phyloP scores from a whole-genome alignment of 2,113 vertebrate species.

The Numida meleagris region DNA sequence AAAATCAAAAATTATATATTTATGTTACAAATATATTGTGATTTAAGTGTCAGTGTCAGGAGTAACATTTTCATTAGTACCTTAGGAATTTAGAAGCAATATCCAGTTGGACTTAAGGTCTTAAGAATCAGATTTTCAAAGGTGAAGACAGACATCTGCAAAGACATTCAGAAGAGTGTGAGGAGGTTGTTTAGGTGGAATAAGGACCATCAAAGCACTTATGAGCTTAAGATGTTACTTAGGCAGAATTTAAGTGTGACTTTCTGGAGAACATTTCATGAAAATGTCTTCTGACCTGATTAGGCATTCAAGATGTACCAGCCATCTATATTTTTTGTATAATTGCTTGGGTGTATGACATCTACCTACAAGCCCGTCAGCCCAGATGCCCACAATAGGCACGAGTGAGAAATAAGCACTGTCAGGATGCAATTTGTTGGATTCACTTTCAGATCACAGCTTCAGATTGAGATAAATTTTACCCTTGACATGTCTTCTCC shows the following conservation, averaged over 20 bases:
- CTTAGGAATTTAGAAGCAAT: background rate
- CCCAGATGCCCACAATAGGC: rapidly evolving
- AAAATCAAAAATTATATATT: too few species aligned
- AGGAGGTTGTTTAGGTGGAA: background rate
- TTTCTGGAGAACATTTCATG: background rate
- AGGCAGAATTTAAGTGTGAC: background rate
- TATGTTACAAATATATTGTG: too few species aligned
- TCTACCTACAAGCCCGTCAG: background rate
- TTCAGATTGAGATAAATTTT: background rate
- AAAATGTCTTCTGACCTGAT: background rate
- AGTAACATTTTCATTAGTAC: background rate
- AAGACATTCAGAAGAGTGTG: background rate
- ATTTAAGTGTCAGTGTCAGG: background rate
- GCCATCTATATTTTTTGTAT: background rate
- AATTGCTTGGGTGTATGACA: background rate
- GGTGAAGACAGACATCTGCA: background rate
- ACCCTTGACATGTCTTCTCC: background rate
- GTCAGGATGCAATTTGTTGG: background rate
- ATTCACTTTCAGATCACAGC: background rate
- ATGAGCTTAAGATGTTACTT: background rate
- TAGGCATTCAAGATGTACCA: background rate
- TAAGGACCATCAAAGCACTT: background rate
- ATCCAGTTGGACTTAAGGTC: background rate
- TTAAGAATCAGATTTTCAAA: background rate
- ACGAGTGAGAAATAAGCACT: background rate